These are phyloP conservation scores for Choreutis nemorana DNA, from an alignment of 2,888 invertebrate species.

Conservation along the genomic window DNA sequence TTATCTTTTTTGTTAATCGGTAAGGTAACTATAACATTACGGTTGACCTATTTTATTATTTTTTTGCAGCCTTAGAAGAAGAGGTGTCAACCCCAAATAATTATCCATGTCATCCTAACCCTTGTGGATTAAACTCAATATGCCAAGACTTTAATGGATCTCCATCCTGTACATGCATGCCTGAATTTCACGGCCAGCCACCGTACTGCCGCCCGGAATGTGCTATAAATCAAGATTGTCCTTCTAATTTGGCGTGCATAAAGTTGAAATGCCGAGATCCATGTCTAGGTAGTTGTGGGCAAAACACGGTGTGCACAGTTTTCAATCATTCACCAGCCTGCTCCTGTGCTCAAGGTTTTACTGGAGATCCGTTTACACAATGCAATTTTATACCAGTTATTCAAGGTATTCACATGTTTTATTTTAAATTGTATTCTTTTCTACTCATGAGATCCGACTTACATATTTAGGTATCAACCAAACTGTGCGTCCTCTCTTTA, in stretches of 20 bases:
- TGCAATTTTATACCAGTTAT: slow-evolving; percentile 61
- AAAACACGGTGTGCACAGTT: slow-evolving; percentile 69
- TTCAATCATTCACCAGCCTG: slow-evolving; percentile 76
- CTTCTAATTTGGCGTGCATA: slow-evolving; percentile 75
- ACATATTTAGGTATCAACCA: too few relatives aligned
- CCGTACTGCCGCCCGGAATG: slow-evolving; percentile 80
- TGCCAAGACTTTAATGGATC: slow-evolving; percentile 67
- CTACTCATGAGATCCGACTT: too few relatives aligned
- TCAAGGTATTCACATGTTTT: slow-evolving; percentile 25
- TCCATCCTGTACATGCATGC: slow-evolving; percentile 73
- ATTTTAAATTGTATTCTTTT: background rate
- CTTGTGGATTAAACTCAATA: slow-evolving; percentile 73
- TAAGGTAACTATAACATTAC: slow-evolving; percentile 1
- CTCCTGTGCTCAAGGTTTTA: slow-evolving; percentile 72
- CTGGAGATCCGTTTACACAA: slow-evolving; percentile 79
- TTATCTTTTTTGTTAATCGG: slow-evolving; percentile 1
- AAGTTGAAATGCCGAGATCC: slow-evolving; percentile 77
- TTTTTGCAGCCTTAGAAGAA: background rate
- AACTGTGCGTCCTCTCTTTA: too few relatives aligned
- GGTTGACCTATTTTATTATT: too few relatives aligned
- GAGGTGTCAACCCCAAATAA: slow-evolving; percentile 25
- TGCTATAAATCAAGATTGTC: slow-evolving; percentile 75
- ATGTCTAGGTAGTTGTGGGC: slow-evolving; percentile 76
- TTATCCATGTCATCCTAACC: slow-evolving; percentile 76
- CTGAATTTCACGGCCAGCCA: slow-evolving; percentile 72